These are phyloP conservation scores for Neomonachus schauinslandi DNA, from an alignment of 2,113 vertebrate genomes.

Conservation along the genomic window DNA sequence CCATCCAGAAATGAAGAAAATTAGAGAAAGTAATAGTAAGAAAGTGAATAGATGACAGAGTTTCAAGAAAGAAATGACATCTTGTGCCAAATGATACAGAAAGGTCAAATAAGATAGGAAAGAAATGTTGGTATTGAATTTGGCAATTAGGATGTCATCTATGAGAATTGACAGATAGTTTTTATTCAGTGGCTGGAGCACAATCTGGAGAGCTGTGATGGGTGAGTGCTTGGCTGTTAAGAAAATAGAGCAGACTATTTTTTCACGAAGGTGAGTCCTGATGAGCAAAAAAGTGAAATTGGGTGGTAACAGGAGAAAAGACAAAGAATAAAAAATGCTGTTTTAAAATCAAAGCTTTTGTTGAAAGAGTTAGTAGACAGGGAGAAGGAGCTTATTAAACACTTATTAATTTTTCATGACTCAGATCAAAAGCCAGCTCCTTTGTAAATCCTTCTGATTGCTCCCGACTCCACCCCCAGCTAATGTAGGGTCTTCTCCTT, in stretches of 20 bases:
- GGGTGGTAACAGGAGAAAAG: background rate
- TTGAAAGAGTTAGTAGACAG: background rate
- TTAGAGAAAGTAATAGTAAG: background rate
- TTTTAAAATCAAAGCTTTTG: background rate
- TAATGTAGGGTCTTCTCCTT: background rate
- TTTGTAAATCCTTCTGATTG: background rate
- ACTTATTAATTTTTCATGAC: background rate
- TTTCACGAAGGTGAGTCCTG: slow-evolving; percentile 1
- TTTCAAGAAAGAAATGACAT: background rate
- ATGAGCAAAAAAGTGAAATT: slow-evolving; percentile 43
- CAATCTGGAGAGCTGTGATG: background rate
- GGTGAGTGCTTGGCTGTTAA: background rate
- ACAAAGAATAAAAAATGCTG: background rate
- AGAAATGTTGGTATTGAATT: background rate
- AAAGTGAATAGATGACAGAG: background rate
- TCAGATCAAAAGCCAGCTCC: background rate
- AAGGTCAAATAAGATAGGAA: background rate
- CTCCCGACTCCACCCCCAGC: background rate
- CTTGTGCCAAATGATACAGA: background rate
- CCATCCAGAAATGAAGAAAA: background rate
- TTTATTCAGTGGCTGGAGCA: background rate
- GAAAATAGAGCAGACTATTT: slow-evolving; percentile 51
- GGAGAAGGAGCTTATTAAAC: background rate
- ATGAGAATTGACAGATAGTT: background rate
- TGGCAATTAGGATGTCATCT: slow-evolving; percentile 15